Conservation (phyloP, 2,888 invertebrate genomes). For the Pelosia muscerda region DNA sequence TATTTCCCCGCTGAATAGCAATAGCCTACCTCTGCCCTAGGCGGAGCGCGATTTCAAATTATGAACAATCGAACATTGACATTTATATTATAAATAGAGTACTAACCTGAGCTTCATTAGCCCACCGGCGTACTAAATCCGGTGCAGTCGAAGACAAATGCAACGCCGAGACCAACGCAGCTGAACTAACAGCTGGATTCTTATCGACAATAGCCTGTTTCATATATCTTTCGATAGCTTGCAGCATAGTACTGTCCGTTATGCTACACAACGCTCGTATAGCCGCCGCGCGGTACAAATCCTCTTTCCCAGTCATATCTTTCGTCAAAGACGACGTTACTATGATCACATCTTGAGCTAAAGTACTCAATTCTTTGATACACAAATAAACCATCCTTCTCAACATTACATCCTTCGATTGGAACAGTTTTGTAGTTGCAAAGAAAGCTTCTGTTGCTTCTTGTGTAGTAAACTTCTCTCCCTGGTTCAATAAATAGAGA, state of each 20-base stretch:
- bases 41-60: too few species aligned
- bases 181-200: slow-evolving; percentile 97
- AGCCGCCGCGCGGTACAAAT: slow-evolving; percentile 96
- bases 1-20: too few species aligned
- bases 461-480: slow-evolving; percentile 95
- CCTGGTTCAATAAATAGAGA: slow-evolving; percentile 98
- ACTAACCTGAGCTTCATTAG: slow-evolving; percentile 98
- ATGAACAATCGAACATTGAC: neutral
- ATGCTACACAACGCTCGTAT: slow-evolving; percentile 99
- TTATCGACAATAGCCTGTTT: slow-evolving; percentile 99
- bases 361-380: slow-evolving; percentile 96
- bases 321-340: slow-evolving; percentile 99
- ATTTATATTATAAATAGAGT: neutral
- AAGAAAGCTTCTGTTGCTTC: slow-evolving; percentile 99
- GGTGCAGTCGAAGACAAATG: slow-evolving; percentile 93
- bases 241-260: slow-evolving; percentile 97
- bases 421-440: slow-evolving; percentile 99
- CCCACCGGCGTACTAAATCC: slow-evolving; percentile 99
- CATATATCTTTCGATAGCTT: slow-evolving; percentile 99
- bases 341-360: slow-evolving; percentile 99
- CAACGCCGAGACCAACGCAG: slow-evolving; percentile 97
- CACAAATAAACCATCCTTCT: slow-evolving; percentile 98
- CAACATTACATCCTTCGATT: slow-evolving; percentile 97
- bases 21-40: too few species aligned
- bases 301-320: slow-evolving; percentile 98